Percentiles rank a stretch among this genome's conserved stretches.
phyloP scores from a whole-genome alignment of 1,140 invertebrate species.

The Papilio xuthus region DNA sequence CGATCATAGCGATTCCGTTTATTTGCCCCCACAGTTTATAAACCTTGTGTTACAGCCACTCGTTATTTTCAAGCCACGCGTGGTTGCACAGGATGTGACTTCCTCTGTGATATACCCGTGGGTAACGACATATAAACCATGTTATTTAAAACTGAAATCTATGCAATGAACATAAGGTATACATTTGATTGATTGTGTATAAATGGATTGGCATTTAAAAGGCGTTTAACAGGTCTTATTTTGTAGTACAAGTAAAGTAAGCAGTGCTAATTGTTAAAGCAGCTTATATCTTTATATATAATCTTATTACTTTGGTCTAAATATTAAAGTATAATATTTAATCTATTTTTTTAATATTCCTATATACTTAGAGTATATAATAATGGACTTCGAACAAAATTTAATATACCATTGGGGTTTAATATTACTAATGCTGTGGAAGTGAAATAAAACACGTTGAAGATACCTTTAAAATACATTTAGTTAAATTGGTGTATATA shows the following conservation, averaged over 20 bases:
- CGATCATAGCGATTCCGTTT: too few relatives aligned
- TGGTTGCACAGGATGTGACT: conserved; percentile 28
- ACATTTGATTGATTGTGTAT: not conserved
- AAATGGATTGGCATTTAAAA: conserved; percentile 22
- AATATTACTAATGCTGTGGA: not conserved
- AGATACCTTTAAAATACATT: not conserved
- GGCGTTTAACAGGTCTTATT: conserved; percentile 18
- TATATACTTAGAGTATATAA: not conserved
- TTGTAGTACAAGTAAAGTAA: not conserved
- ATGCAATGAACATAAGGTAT: not conserved
- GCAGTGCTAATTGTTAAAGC: conserved; percentile 15
- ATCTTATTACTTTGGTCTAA: not conserved
- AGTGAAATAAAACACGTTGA: not conserved
- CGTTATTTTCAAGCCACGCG: conserved; percentile 25
- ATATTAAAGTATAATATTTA: not conserved
- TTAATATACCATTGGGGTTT: not conserved
- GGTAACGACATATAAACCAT: not conserved
- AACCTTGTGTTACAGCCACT: conserved; percentile 25
- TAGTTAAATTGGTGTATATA: not conserved
- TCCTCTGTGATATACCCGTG: conserved; percentile 30
- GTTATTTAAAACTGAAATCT: not conserved
- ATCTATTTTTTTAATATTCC: not conserved
- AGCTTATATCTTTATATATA: conserved; percentile 3
- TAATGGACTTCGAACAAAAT: not conserved
- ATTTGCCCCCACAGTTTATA: not conserved